Conservation (phyloP, 2,888 invertebrate species). For the Ceratothoa steindachneri region DNA sequence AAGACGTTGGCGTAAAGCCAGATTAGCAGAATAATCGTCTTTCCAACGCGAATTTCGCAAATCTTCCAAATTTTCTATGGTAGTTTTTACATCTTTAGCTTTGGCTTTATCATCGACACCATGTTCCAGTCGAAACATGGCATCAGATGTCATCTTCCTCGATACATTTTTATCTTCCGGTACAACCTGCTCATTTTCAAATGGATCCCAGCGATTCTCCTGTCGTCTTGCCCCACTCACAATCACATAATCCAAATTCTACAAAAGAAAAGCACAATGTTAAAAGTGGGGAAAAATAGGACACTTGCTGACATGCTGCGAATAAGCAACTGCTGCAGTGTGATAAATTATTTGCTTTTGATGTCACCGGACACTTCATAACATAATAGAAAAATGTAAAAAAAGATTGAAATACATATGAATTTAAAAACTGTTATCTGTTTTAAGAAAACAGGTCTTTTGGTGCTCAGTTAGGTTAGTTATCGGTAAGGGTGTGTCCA, state of each 20-base stretch:
- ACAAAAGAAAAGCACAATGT: conserved; percentile 50
- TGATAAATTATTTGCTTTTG: neutral
- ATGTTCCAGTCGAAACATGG: conserved; percentile 97
- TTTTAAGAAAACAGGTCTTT: too few species aligned
- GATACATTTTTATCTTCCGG: conserved; percentile 59
- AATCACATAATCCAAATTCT: conserved; percentile 96
- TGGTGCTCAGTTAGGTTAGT: too few species aligned
- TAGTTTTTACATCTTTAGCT: conserved; percentile 67
- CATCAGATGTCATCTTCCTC: conserved; percentile 84
- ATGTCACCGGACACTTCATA: too few species aligned
- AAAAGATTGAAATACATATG: too few species aligned
- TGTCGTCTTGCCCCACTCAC: conserved; percentile 91
- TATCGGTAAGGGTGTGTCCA: too few species aligned
- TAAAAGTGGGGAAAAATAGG: neutral
- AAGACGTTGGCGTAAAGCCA: conserved; percentile 74
- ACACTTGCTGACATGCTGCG: neutral
- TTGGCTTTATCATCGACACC: conserved; percentile 71
- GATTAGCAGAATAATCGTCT: conserved; percentile 90
- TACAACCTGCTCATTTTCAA: conserved; percentile 77
- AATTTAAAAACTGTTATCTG: too few species aligned
- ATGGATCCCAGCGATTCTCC: conserved; percentile 97
- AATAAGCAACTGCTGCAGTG: neutral
- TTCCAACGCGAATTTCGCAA: conserved; percentile 63
- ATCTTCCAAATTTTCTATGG: conserved; percentile 70
- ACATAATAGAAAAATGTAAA: too few species aligned